phyloP scores from a whole-genome alignment of 1,140 invertebrate species.

The Whitmania pigra region DNA sequence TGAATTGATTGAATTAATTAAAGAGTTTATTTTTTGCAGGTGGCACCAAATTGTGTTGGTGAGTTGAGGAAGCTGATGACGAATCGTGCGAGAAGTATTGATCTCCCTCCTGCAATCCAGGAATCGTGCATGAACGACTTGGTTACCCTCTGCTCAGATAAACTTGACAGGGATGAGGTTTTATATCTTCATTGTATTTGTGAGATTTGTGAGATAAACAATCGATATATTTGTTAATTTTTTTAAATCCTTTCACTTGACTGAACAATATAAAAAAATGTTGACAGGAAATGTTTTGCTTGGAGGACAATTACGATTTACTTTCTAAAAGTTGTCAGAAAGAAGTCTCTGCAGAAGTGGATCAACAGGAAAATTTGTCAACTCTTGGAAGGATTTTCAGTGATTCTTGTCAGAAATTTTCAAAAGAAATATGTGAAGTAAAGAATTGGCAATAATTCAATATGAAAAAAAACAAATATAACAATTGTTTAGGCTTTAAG shows the following conservation, averaged over 20 bases:
- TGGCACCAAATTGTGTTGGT: conserved; percentile 43
- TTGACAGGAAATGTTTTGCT: conserved; percentile 60
- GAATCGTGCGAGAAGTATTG: conserved; percentile 74
- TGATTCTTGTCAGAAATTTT: conserved; percentile 63
- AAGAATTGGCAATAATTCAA: conserved; percentile 20
- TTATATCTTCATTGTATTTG: background rate
- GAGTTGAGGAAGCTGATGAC: conserved; percentile 82
- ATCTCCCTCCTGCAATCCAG: conserved; percentile 85
- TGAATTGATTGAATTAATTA: no score
- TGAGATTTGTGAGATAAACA: background rate
- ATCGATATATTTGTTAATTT: background rate
- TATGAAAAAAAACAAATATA: background rate
- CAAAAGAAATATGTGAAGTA: conserved; percentile 66
- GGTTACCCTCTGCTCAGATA: conserved; percentile 64
- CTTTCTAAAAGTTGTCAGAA: conserved; percentile 54
- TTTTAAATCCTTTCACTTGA: background rate
- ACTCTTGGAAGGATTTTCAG: conserved; percentile 71
- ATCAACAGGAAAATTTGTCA: conserved; percentile 69
- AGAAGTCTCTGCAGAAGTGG: conserved; percentile 72
- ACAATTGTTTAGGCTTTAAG: no score
- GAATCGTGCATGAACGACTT: conserved; percentile 74
- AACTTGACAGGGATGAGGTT: conserved; percentile 60
- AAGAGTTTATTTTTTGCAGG: conserved; percentile 21
- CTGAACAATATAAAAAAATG: no score
- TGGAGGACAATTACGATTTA: conserved; percentile 75